Evolutionary conservation across 1,140 invertebrate genomes (phyloP), one percentile per base, ranked within the genome.

Genomic region (Wiebesia pumilae): DNA sequence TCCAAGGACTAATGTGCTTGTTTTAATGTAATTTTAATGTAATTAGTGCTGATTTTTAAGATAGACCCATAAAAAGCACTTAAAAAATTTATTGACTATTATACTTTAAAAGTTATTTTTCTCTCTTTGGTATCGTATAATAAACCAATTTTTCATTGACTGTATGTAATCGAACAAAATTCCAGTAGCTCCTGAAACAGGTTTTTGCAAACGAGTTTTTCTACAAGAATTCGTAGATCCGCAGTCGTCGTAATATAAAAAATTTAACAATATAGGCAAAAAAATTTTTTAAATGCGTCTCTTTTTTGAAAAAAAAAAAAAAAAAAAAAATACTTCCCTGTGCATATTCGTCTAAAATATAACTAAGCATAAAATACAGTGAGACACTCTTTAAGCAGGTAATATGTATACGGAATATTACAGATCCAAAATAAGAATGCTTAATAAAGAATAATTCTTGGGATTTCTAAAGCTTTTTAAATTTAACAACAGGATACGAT

Each of bases 131-230:
- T 62, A 80, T 62, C 40, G 58, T 24, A 80, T 85, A 80, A 80
- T 71, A 85, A 80, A 40, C 51, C 65, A 71, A 85, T 85, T 85
- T 80, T 71, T 85, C 77, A 80, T 80, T 33, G 38, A 84, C 54
- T 47, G 33, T 38, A 21, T 58, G 3, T 77, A 71, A 80, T 80
- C n/a, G 47, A 80, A 80, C 67, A 54, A 69, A 85, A 85, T 85
- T 85, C 84, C 84, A 62, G 84, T 85, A 85, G 84, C 84, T 40
- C 1, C 24, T 3, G 16, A 40, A 85, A 80, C 84, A 47, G 84
- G 84, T 85, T 84, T 83, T 84, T 69, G 51, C 10, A 80, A 85
- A 80, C 77, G 14, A 77, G 75, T 85, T 79, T 69, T 71, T 80
- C 2, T 30, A 78, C 19, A 40, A 62, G 67, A 73, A 71, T 83